Evolutionary conservation across 2,888 invertebrate genomes (phyloP), one percentile per base, ranked within the genome.

Genomic region (Phoenoteleia sp.): DNA sequence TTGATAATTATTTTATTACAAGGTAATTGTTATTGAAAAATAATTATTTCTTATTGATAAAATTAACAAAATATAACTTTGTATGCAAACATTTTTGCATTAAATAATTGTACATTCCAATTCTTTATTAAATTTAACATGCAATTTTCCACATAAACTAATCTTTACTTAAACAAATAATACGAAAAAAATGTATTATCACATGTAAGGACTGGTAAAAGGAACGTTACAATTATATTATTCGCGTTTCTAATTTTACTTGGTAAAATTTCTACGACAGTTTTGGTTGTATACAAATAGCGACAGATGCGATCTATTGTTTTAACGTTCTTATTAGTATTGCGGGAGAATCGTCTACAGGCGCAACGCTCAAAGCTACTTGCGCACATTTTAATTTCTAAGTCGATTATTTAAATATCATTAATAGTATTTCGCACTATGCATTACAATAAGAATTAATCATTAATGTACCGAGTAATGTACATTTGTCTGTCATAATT

Each of bases 251-350:
- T 76, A 76, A 76, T 67, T 76, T 58, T 39, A 76, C 67, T 58
- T 67, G 66, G 66, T 42, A 47, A 66, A 56, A 76, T 56, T 66
- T 66, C 75, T 23, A 21, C 58, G 52, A 66, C 60, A 60, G 60
- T 69, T 69, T 19, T 25, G 60, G 27, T 69, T 69, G 69, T 69
- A 64, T 71, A 79, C 79, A 79, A 79, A 79, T 79, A 79, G 79
- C 79, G 62, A 33, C 76, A 71, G 71, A 79, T 79, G 67, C 71
- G 60, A 64, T 71, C 67, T 56, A 71, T 79, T 79, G 69, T 69
- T 60, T 54, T 58, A 58, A 64, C 62, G 54, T 69, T 79, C 69
- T 79, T 69, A 79, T 79, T 71, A 79, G 62, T 71, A 54, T 71
- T 36, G 58, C 64, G 21, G 21, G 3, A 27, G 54, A 71, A 79